Evolutionary conservation across 2,888 invertebrate genomes (phyloP).

Genomic region (Rhorus exstirpatorius): DNA sequence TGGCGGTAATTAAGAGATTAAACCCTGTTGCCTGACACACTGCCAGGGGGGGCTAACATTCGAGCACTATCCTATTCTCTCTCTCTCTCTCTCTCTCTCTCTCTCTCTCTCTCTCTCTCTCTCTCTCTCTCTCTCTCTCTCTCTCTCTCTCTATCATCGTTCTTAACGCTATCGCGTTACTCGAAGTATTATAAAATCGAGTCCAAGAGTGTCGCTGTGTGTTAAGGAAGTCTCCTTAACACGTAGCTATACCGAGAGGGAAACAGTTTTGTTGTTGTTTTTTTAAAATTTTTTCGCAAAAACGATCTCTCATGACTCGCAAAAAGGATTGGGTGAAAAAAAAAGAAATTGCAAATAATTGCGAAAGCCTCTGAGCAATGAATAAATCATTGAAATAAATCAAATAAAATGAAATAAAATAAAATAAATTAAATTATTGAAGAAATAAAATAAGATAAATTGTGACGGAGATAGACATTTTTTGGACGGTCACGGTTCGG

Average conservation of each 20-base stretch:
- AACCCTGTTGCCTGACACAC: conserved; percentile 82
- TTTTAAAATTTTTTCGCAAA: background rate
- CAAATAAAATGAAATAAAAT: background rate
- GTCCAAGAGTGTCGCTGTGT: conserved; percentile 39
- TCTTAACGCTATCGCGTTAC: conserved; percentile 77
- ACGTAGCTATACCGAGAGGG: background rate
- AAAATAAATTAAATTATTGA: background rate
- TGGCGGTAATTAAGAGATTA: conserved; percentile 84
- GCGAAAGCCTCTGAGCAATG: too few relatives aligned
- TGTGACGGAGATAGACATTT: background rate
- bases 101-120: conserved; percentile 37
- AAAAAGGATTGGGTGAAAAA: too few relatives aligned
- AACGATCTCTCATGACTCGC: background rate
- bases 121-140: conserved; percentile 37
- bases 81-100: conserved; percentile 41
- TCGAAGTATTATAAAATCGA: conserved; percentile 62
- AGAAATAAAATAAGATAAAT: background rate
- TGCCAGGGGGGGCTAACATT: conserved; percentile 57
- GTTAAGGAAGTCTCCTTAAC: conserved; percentile 18
- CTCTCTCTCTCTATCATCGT: conserved; percentile 10
- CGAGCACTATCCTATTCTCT: conserved; percentile 21
- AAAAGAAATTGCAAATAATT: too few relatives aligned
- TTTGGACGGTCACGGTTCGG: background rate
- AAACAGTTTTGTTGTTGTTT: background rate
- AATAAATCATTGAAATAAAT: too few relatives aligned